A percentile compares a stretch with the other conserved stretches of the same genome.
These are phyloP conservation scores for Thysanoteuthis rhombus DNA, from an alignment of 2,888 invertebrate genomes.

Conservation along the genomic window DNA sequence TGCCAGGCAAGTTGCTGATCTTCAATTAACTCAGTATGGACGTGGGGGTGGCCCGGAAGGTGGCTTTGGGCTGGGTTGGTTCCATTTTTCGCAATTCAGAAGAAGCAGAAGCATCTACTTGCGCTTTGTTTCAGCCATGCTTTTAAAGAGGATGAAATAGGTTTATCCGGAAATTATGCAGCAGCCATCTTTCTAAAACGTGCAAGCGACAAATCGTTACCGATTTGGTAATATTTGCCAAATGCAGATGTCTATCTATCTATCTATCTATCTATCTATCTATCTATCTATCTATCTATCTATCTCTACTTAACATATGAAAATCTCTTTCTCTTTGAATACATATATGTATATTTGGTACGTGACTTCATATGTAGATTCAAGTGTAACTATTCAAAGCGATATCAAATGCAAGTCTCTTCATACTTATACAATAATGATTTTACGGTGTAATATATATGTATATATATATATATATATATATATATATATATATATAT, in stretches of 20 bases:
- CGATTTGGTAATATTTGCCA: neutral
- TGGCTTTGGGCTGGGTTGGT: no score
- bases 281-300: neutral
- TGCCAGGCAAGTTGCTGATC: neutral
- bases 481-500: no score
- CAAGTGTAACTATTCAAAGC: no score
- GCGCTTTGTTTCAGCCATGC: neutral
- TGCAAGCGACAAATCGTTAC: neutral
- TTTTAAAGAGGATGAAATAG: neutral
- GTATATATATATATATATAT: no score
- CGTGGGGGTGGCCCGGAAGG: neutral
- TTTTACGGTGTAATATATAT: no score
- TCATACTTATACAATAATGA: no score
- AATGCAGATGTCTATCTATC: neutral
- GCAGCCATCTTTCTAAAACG: neutral
- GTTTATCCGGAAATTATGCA: neutral
- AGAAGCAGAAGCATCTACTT: no score
- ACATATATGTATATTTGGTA: no score
- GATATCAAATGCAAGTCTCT: no score
- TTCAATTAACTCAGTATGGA: neutral
- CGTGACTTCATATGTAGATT: no score
- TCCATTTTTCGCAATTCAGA: neutral
- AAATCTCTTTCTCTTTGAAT: no score
- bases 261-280: neutral
- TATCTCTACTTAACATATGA: no score